Percentiles rank a stretch among this genome's conserved stretches.
Evolutionary conservation across 2,888 invertebrate genomes (phyloP).

Genomic region (Tenthredo distinguenda): DNA sequence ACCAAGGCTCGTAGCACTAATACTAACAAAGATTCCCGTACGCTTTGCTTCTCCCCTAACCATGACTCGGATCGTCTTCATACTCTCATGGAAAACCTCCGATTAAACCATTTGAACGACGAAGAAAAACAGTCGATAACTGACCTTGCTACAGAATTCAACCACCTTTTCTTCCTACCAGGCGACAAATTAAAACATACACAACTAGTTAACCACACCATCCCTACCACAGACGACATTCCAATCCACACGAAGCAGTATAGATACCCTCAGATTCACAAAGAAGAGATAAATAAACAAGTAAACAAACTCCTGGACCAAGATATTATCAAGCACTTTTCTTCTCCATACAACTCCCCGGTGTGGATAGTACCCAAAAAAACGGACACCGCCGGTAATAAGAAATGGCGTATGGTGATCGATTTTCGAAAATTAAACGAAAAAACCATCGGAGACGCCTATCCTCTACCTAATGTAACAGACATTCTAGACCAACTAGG

Average conservation of each 20-base stretch:
- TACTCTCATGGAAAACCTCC: neutral
- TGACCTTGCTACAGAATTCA: neutral
- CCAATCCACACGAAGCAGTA: constrained; percentile 71
- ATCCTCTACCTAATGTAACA: constrained; percentile 73
- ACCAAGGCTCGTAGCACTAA: neutral
- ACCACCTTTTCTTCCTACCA: neutral
- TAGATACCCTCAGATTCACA: constrained; percentile 70
- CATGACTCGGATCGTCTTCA: neutral
- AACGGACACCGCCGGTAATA: constrained; percentile 58
- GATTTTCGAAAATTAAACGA: constrained; percentile 67
- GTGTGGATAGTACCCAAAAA: constrained; percentile 68
- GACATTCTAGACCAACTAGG: constrained; percentile 73
- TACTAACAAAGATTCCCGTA: neutral
- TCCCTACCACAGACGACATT: constrained; percentile 59
- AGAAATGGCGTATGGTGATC: constrained; percentile 52
- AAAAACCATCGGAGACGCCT: constrained; percentile 69
- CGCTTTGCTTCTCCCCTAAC: neutral
- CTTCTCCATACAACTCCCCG: constrained; percentile 54
- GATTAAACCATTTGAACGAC: neutral
- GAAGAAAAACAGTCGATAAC: constrained; percentile 5
- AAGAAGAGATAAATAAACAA: constrained; percentile 68
- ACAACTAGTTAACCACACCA: neutral
- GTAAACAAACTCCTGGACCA: constrained; percentile 65
- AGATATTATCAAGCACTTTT: constrained; percentile 64
- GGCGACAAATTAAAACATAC: neutral